These are phyloP conservation scores for Melangyna quadrimaculata DNA, from an alignment of 2,888 invertebrate species.

Conservation along the genomic window DNA sequence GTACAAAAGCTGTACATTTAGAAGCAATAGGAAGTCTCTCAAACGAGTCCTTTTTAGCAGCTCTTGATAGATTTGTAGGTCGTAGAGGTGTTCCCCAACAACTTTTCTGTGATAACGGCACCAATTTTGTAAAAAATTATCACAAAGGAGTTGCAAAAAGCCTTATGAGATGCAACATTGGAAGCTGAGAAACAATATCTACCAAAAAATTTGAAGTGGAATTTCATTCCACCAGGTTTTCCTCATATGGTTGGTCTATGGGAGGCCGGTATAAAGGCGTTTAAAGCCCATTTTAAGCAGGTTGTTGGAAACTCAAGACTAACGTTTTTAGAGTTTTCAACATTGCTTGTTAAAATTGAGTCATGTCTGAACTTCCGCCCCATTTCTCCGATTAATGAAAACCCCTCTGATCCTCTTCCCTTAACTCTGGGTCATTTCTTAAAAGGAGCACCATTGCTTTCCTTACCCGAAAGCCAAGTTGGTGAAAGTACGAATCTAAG, in stretches of 20 bases:
- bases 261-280: background rate
- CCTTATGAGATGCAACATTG: background rate
- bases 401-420: background rate
- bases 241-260: background rate
- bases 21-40: constrained; percentile 34
- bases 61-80: constrained; percentile 37
- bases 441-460: constrained; percentile 1
- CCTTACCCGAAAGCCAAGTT: background rate
- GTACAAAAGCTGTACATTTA: too few species aligned
- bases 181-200: constrained; percentile 3
- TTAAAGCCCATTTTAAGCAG: background rate
- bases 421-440: constrained; percentile 6
- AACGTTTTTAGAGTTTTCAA: constrained; percentile 2
- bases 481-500: background rate
- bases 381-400: background rate
- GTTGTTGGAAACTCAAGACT: constrained; percentile 1
- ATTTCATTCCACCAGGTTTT: background rate
- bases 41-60: constrained; percentile 27
- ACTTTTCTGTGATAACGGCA: constrained; percentile 38
- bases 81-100: constrained; percentile 47
- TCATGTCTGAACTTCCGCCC: background rate
- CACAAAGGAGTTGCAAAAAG: background rate
- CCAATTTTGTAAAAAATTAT: background rate
- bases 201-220: background rate
- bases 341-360: background rate